Evolutionary conservation across 30 jellyfish, hydroid and myxozoan genomes (phyloP).

Genomic region (Pseudorhiza aurosa): DNA sequence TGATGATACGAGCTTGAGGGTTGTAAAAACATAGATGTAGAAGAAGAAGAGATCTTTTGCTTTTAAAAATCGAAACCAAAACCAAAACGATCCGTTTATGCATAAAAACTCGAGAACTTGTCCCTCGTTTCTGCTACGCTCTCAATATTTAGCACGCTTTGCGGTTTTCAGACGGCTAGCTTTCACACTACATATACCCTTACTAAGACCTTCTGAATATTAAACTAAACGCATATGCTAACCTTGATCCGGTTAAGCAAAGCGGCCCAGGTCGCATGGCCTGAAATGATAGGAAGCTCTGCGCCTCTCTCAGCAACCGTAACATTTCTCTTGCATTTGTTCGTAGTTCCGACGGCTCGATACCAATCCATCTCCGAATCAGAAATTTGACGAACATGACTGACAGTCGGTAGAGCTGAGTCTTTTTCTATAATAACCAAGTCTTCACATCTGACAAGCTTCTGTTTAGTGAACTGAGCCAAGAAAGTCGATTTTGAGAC

Average conservation of each 20-base stretch:
- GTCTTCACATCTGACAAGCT: slow-evolving; percentile 18
- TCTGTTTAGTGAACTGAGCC: slow-evolving; percentile 31
- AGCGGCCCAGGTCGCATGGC: not conserved
- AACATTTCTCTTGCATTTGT: not conserved
- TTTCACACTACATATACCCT: too few relatives aligned
- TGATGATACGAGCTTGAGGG: too few relatives aligned
- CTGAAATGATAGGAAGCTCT: not conserved
- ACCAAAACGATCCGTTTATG: too few relatives aligned
- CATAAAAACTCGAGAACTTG: too few relatives aligned
- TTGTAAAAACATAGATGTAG: too few relatives aligned
- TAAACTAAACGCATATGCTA: not conserved
- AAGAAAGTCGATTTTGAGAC: slow-evolving; percentile 6
- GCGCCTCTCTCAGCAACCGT: not conserved
- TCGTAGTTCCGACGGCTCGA: not conserved
- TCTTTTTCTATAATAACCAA: not conserved
- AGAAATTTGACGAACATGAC: slow-evolving; percentile 29
- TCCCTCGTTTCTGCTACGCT: too few relatives aligned
- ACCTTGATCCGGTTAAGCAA: not conserved
- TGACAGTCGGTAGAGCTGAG: slow-evolving; percentile 30
- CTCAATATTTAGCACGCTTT: too few relatives aligned
- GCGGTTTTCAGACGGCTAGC: too few relatives aligned
- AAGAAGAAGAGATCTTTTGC: too few relatives aligned
- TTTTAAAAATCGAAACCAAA: too few relatives aligned
- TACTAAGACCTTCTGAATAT: not conserved
- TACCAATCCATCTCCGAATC: slow-evolving; percentile 38